Evolutionary conservation across 2,888 invertebrate species (phyloP), one percentile per base, ranked within the genome.

Genomic region (Epistrophe eligans): DNA sequence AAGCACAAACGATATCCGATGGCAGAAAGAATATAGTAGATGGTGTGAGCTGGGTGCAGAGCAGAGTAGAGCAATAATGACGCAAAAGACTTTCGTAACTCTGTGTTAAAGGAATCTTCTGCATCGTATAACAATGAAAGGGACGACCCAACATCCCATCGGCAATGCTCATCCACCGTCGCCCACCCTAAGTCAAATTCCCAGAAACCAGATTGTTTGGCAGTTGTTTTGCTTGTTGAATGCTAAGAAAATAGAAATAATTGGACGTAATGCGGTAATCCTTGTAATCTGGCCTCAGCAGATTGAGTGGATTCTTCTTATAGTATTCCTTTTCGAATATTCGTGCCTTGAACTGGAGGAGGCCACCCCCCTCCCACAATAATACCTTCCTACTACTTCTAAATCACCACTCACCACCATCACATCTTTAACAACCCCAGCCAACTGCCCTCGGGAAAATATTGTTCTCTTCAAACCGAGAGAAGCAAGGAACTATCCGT

Each of bases 231-330:
- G 88, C 88, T 89, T 88, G 89, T 89, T 89, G 88, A 89, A 88
- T 88, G 89, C 85, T 89, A 84, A 85, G 79, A 88, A 85, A 88
- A 88, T 85, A 88, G 83, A 89, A 89, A 89, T 89, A 89, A 89
- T 89, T 89, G 89, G 88, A 89, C 89, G 88, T 89, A 89, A 89
- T 89, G 89, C 89, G 89, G 89, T 89, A 89, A 89, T 89, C 89
- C 89, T 88, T 87, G 88, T 89, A 89, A 89, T 89, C 89, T 88
- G 88, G 77, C 76, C 79, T 88, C 80, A 79, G 77, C 84, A 87
- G 87, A 87, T 87, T 87, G 87, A 87, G 87, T 87, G 79, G 79
- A 83, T 87, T 87, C 85, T 74, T 74, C 62, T 50, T 48, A 24
- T 24, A 84, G 57, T 58, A 72, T 35, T 71, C 24, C 50, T 52